phyloP scores from a whole-genome alignment of 2,113 vertebrate species.

The Otus sunia region DNA sequence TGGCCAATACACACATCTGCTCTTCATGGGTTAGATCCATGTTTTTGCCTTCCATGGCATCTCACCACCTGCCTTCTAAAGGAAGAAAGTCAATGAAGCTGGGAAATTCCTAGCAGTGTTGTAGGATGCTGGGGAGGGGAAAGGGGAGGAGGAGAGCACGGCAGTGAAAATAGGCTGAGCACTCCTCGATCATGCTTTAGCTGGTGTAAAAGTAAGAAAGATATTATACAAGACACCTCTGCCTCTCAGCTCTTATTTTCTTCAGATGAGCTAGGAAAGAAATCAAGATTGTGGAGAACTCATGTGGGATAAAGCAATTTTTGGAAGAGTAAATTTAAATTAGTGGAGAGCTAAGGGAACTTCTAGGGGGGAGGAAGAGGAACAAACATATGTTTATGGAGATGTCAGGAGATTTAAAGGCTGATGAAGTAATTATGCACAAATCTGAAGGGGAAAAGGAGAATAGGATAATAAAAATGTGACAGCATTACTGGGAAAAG shows the following conservation, averaged over 20 bases:
- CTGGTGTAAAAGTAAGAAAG: background rate
- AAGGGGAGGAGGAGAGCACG: background rate
- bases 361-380: background rate
- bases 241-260: background rate
- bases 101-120: background rate
- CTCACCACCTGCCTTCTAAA: background rate
- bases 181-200: background rate
- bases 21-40: background rate
- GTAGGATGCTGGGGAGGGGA: background rate
- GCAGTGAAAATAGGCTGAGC: background rate
- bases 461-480: background rate
- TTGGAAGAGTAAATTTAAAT: conserved; percentile 22
- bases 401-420: conserved; percentile 44
- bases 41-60: background rate
- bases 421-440: conserved; percentile 13
- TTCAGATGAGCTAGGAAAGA: background rate
- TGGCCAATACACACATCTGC: conserved; percentile 24
- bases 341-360: conserved; percentile 23
- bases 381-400: conserved; percentile 40
- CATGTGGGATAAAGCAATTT: background rate
- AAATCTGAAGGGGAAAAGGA: background rate
- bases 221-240: background rate
- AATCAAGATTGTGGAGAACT: background rate
- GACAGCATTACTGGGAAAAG: background rate
- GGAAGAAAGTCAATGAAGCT: background rate